A percentile compares a stretch with the other conserved stretches of the same genome.
These are phyloP conservation scores for Serilophus lunatus DNA, from an alignment of 2,113 vertebrate genomes.

Conservation along the genomic window DNA sequence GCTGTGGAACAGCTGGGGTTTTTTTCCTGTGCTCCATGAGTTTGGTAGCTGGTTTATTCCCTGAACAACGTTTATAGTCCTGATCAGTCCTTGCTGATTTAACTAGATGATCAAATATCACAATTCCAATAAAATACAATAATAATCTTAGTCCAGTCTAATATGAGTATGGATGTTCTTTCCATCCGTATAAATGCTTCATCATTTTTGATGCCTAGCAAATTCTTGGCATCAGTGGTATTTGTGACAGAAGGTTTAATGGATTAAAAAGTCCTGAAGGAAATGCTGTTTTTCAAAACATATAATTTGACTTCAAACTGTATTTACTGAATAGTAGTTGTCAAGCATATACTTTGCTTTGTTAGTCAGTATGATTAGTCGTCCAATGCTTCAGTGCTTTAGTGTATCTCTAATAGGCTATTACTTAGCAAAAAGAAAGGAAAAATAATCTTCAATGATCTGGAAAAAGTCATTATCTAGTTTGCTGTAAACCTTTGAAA, in stretches of 20 bases:
- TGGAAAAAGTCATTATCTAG: not conserved
- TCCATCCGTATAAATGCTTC: not conserved
- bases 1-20: not conserved
- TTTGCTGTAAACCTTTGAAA: constrained; percentile 12
- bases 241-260: constrained; percentile 9
- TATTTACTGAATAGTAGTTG: constrained; percentile 28
- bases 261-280: constrained; percentile 18
- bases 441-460: not conserved
- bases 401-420: not conserved
- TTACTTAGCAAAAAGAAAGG: not conserved
- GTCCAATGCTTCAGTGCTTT: not conserved
- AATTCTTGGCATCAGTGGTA: not conserved
- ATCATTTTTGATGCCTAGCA: not conserved
- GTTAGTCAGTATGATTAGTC: constrained; percentile 26
- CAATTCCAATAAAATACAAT: not conserved
- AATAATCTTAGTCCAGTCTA: not conserved
- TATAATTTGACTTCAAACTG: constrained; percentile 3
- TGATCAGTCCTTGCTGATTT: not conserved
- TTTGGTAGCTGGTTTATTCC: not conserved
- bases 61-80: not conserved
- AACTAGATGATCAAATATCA: not conserved
- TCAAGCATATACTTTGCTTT: not conserved
- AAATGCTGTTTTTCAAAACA: constrained; percentile 15
- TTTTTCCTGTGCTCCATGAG: not conserved
- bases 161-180: not conserved